Base-by-base conservation (phyloP, 2,113 vertebrate species). In the Varanus komodoensis region DNA sequence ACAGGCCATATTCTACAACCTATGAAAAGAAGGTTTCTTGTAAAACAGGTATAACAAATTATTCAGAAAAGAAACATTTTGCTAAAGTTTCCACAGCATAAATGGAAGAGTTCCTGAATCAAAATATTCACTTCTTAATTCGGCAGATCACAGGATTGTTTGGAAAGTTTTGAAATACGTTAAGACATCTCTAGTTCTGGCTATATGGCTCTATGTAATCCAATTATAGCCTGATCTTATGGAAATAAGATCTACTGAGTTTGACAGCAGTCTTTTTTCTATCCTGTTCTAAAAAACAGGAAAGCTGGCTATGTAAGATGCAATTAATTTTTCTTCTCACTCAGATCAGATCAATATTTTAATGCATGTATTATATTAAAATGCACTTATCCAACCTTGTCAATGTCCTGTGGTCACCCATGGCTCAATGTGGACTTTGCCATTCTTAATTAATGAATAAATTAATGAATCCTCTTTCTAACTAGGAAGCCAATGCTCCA, bases 1-100 rank as follows among this genome's bases (percentile, higher is more conserved):
- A 99, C 93, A 99, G 97, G 90, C 99, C 99, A 17, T 99, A 98
- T 94, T 99, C 99, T 91, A 99, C 98, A 57, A 99, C 99, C 99
- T 99, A 91, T 8, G 91, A 87, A 57, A 2, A 91, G 23, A 89
- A 86, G 7, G 32, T 11, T 91, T 15, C 32, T 67, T 84, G 69
- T 21, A 77, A 1, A 1, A 73, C n/a, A 34, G 77, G 71, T 61
- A 91, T 4, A 90, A 64, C 15, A 82, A 64, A 89, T 19, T 1
- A 0, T 6, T 4, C 19, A 64, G 81, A 3, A 6, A 89, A 78
- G 29, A 50, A 81, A 80, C 6, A 57, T 68, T 80, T 52, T 17
- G 1, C 67, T 71, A 61, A 64, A 21, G 21, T 11, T 21, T 34
- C 44, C 32, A 71, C 78, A 89, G 9, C n/a, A 19, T 80, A 34